Base-by-base conservation (phyloP, 2,113 vertebrate species). In the Orycteropus afer region DNA sequence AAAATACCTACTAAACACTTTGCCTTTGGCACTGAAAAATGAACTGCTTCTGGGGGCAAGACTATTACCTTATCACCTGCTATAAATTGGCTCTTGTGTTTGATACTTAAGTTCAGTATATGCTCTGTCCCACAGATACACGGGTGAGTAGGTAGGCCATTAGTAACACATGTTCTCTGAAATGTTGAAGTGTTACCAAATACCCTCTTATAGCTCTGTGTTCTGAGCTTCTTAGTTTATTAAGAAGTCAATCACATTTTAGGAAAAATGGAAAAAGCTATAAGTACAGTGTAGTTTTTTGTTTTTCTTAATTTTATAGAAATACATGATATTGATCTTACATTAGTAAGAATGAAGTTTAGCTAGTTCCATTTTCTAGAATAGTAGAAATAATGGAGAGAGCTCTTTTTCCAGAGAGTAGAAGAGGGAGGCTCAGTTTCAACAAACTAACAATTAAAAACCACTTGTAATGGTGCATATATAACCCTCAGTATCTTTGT, bases 1-100 rank as follows among this genome's bases (percentile, higher is more conserved):
- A 93, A 97, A 79, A 89, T 96, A 92, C 85, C 97, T 96, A 83
- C 93, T 97, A 96, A 98, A 94, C 93, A 89, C 80, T 97, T 97
- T 86, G 69, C 67, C 47, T 32, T 17, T 63, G 67, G 93, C 90
- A 57, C 81, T 94, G 94, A 96, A 97, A 96, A 76, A 85, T 34
- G 85, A 95, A 95, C 90, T 95, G 89, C 94, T 97, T 95, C 87
- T 40, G 79, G 76, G 34, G 84, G 32, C 57, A 89, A 97, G 81
- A 53, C 40, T 73, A 29, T 88, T 92, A 96, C 84, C 91, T 96
- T 92, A 97, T 84, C 91, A n/a, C 76, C 94, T 96, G 67, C 51
- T 85, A n/a, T 96, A 97, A 97, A 96, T 86, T 97, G 90, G 84
- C 83, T 78, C 80, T 90, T 80, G 86, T 96, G 93, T 91, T 93